These are phyloP conservation scores for Morbakka virulenta DNA, from an alignment of 30 jellyfish, hydroid and myxozoan species.

Conservation along the genomic window DNA sequence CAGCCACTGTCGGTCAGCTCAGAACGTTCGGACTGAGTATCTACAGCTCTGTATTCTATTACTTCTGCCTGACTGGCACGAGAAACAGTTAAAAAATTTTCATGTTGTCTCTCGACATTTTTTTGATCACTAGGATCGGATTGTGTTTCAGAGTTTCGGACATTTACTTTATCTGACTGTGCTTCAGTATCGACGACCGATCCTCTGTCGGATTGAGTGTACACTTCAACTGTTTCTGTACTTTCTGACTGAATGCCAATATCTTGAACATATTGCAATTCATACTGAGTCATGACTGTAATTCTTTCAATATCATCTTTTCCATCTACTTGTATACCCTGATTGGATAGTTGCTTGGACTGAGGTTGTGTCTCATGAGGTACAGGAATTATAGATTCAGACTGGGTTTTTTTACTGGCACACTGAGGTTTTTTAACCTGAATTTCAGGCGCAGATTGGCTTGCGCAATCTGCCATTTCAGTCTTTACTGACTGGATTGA, in stretches of 20 bases:
- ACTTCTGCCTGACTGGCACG: background rate
- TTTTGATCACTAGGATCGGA: no score
- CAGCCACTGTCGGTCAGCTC: background rate
- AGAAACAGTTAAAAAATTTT: background rate
- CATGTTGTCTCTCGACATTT: background rate
- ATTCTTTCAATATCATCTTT: background rate
- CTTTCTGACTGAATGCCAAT: background rate
- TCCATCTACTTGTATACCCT: background rate
- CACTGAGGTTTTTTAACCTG: background rate
- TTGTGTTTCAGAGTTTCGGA: background rate
- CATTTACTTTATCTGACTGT: background rate
- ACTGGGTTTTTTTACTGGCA: background rate
- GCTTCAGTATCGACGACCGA: background rate
- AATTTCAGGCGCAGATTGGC: background rate
- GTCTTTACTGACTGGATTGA: background rate
- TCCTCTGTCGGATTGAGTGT: background rate
- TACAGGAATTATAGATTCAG: background rate
- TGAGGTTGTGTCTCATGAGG: background rate
- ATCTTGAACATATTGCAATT: no score
- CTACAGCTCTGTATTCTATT: background rate
- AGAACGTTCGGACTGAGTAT: background rate
- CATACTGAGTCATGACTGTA: background rate
- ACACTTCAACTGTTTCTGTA: background rate
- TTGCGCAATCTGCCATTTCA: background rate
- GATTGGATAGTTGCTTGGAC: background rate